Base-by-base conservation (phyloP, 2,113 vertebrate genomes). In the Hiodon tergisus region DNA sequence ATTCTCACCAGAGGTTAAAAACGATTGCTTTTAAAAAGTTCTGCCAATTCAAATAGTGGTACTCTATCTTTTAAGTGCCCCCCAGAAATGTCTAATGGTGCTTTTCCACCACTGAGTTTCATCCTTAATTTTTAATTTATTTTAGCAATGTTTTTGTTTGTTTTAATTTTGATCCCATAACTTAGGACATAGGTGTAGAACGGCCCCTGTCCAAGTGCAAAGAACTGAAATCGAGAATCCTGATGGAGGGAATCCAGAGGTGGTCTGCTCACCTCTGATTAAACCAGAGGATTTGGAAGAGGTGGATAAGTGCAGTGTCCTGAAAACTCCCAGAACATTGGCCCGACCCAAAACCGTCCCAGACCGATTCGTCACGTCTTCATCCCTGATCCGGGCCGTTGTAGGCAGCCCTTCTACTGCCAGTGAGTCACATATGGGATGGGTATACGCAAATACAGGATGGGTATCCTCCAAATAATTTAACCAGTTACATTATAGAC, bases 1-100 rank as follows among this genome's bases (percentile, higher is more conserved):
- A 81, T 92, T 69, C 53, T 93, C 68, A 85, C 83, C 55, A 84
- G 85, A 83, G 93, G 94, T 96, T 85, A 77, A 80, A 84, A 59
- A 3, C 46, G 16, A 11, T 17, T 13, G 16, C 14, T 70, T 70
- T 70, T 31, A 4, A 58, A 59, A 9, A 11, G 58, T 59, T 2
- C 6, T 16, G 6, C 13, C 11, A 46, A 67, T 31, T 8, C 57
- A 54, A 2, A 55, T 4, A 17, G 55, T 59, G 55, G 7, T 8
- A 8, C 10, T 63, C 0, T 61, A 31, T 31, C 31, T 1, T n/a
- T 61, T 13, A 61, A 31, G 69, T 71, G 54, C 47, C 16, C 48
- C 31, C 5, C 10, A 6, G 5, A 57, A 53, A 13, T 58, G 46
- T 60, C 47, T 50, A 3, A 16, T 51, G 13, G n/a, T 17, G 51